A percentile compares a stretch with the other conserved stretches of the same genome.
phyloP scores from a whole-genome alignment of 2,888 invertebrate species.

The Diarsia dahlii region DNA sequence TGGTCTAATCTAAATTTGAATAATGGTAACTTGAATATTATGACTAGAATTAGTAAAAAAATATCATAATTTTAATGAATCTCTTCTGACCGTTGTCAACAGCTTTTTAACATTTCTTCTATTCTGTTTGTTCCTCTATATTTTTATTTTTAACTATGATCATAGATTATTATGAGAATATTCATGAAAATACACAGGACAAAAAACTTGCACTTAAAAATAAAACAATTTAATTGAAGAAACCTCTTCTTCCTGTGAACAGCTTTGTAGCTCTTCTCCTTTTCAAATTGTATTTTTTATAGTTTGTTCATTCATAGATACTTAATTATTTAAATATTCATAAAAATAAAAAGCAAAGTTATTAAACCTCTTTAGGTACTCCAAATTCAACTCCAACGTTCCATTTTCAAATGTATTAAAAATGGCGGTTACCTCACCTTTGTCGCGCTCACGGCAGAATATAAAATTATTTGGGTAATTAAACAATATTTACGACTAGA shows the following conservation, averaged over 20 bases:
- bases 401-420: conserved; percentile 49
- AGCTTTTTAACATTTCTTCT: too few relatives aligned
- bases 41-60: too few relatives aligned
- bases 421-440: conserved; percentile 37
- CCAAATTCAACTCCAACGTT: conserved; percentile 13
- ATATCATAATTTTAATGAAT: not conserved
- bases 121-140: too few relatives aligned
- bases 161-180: too few relatives aligned
- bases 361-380: not conserved
- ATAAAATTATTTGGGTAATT: conserved; percentile 56
- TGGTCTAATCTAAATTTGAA: too few relatives aligned
- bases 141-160: too few relatives aligned
- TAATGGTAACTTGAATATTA: too few relatives aligned
- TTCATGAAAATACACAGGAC: too few relatives aligned
- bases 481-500: conserved; percentile 52
- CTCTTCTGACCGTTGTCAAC: too few relatives aligned
- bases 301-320: not conserved
- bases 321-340: not conserved
- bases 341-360: not conserved
- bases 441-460: conserved; percentile 34
- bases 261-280: too few relatives aligned
- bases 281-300: too few relatives aligned
- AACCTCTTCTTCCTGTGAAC: too few relatives aligned
- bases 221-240: not conserved
- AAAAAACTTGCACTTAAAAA: not conserved